Evolutionary conservation across 2,888 invertebrate species (phyloP), one percentile per base, ranked within the genome.

Genomic region (Allophyes oxyacanthae): DNA sequence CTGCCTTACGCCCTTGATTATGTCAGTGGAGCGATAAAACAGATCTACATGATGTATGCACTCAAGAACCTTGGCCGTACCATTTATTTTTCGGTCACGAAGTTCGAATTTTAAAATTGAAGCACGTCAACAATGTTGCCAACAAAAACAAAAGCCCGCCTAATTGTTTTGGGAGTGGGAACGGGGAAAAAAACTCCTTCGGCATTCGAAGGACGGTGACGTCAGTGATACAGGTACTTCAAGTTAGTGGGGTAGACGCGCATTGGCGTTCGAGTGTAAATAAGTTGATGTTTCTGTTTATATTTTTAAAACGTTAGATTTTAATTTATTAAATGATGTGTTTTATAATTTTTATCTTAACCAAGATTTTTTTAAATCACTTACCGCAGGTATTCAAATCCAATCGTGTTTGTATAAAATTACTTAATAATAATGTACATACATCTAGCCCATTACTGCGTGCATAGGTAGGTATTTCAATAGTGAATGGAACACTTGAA

Each of bases 121-220:
- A 66, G 67, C 64, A 73, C 78, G 81, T 79, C 81, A 70, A 78
- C 80, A 79, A 78, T 78, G 80, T 61, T 70, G 61, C 71, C 68
- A 82, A 86, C 78, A 87, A 87, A 89, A 90, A 90, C 86, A 87
- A 90, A 87, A 82, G 80, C 69, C 60, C 72, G 77, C 79, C 75
- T 87, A 88, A 89, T 89, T 87, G 86, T 88, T 89, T 88, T 75
- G 84, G 86, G 85, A 78, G 77, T 77, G 79, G 81, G 81, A 85
- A 80, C 75, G 78, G 73, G 71, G 73, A 77, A 83, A 85, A 61
- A 85, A 86, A 84, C 84, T 82, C 81, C 85, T 81, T 75, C 79
- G 90, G 90, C 79, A 91, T 90, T 82, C 82, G 88, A 90, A 91
- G 90, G 90, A 84, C 86, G 84, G 57, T 91, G 90, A 91, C 90